phyloP scores from a whole-genome alignment of 2,797 vertebrate genomes.

The Falco berigora region DNA sequence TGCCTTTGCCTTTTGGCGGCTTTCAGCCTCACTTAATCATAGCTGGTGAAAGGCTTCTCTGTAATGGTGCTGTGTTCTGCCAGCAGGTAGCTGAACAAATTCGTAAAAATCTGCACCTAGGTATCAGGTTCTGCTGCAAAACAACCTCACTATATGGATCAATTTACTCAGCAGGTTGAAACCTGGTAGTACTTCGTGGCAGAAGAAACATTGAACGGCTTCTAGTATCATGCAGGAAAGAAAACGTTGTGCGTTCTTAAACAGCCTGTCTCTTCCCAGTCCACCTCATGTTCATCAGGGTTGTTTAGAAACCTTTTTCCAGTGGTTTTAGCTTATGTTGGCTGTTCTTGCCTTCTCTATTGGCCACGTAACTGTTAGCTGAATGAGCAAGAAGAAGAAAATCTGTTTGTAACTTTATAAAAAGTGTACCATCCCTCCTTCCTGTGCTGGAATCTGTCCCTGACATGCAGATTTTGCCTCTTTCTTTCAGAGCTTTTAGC shows the following conservation, averaged over 20 bases:
- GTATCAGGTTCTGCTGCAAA: background rate
- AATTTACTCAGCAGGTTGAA: background rate
- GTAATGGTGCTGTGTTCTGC: background rate
- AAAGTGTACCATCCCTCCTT: background rate
- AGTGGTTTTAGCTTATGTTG: background rate
- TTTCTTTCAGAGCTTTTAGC: background rate
- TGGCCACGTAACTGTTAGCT: background rate
- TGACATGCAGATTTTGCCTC: accelerated
- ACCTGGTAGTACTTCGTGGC: background rate
- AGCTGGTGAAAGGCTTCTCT: background rate
- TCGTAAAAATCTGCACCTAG: background rate
- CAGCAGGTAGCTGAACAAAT: background rate
- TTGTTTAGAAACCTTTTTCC: background rate
- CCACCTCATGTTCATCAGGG: no score
- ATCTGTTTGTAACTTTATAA: background rate
- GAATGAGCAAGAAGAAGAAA: background rate
- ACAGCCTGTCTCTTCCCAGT: background rate
- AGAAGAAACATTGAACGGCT: background rate
- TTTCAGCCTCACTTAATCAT: background rate
- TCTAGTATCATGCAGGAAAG: background rate
- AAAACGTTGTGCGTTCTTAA: background rate
- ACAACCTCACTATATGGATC: background rate
- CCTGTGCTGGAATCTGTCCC: background rate
- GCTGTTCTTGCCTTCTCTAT: background rate
- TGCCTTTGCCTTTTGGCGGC: background rate